Evolutionary conservation across 2,888 invertebrate genomes (phyloP).

Genomic region (Drosophila melanosoma): DNA sequence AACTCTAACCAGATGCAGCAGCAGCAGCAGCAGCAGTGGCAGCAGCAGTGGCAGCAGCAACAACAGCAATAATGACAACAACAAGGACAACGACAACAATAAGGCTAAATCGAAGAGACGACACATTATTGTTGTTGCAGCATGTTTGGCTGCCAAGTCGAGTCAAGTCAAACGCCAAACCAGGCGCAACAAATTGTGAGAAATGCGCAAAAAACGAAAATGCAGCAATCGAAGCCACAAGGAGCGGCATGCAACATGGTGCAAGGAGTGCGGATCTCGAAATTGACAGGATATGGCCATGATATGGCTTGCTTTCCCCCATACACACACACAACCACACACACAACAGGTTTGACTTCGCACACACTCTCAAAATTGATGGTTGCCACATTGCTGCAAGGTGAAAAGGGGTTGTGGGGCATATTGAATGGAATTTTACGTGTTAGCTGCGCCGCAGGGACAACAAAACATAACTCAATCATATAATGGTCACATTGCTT

Average conservation of each 20-base stretch:
- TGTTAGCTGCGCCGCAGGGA: slow-evolving; percentile 65
- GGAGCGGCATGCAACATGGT: slow-evolving; percentile 36
- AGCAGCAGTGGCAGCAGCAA: slow-evolving; percentile 9
- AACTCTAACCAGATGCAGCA: slow-evolving; percentile 55
- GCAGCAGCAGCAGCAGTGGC: slow-evolving; percentile 9
- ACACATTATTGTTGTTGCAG: slow-evolving; percentile 53
- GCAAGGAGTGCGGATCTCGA: slow-evolving; percentile 37
- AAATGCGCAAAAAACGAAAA: slow-evolving; percentile 69
- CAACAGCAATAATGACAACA: slow-evolving; percentile 19
- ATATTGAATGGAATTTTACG: slow-evolving; percentile 56
- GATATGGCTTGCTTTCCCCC: slow-evolving; percentile 60
- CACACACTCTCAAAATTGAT: slow-evolving; percentile 47
- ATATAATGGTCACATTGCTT: slow-evolving; percentile 63
- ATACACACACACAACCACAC: slow-evolving; percentile 7
- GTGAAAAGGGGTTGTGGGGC: background rate
- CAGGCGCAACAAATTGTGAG: slow-evolving; percentile 69
- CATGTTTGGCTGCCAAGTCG: slow-evolving; percentile 34
- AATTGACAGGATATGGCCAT: slow-evolving; percentile 79
- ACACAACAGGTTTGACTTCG: slow-evolving; percentile 62
- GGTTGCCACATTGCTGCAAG: slow-evolving; percentile 31
- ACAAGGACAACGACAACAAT: slow-evolving; percentile 14
- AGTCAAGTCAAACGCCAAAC: slow-evolving; percentile 63
- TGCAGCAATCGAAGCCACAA: slow-evolving; percentile 45
- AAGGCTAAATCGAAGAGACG: slow-evolving; percentile 54
- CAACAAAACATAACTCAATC: slow-evolving; percentile 69